A percentile compares a stretch with the other conserved stretches of the same genome.
phyloP scores from a whole-genome alignment of 2,797 vertebrate species.

The Rousettus madagascariensis region DNA sequence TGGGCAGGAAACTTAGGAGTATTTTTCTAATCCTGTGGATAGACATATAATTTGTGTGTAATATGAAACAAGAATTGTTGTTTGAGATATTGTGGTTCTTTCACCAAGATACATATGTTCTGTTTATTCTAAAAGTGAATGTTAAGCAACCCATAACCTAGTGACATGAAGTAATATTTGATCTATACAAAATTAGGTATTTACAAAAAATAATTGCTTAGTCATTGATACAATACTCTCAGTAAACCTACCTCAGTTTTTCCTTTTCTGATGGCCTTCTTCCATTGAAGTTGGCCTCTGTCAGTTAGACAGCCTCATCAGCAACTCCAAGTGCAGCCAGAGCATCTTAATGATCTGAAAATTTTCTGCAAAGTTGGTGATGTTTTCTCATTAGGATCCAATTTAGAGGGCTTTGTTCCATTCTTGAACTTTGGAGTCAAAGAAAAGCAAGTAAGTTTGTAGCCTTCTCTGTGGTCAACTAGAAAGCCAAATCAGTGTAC shows the following conservation, averaged over 20 bases:
- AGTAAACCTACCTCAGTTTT: slow-evolving; percentile 88
- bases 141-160: slow-evolving; percentile 83
- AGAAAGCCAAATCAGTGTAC: slow-evolving; percentile 83
- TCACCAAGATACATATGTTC: slow-evolving; percentile 74
- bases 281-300: slow-evolving; percentile 90
- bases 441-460: slow-evolving; percentile 86
- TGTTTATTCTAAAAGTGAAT: slow-evolving; percentile 85
- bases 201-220: slow-evolving; percentile 86
- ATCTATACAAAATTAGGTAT: slow-evolving; percentile 87
- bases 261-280: slow-evolving; percentile 85
- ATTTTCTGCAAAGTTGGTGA: slow-evolving; percentile 91
- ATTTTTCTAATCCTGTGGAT: neutral
- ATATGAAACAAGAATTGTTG: neutral
- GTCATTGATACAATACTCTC: slow-evolving; percentile 84
- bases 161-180: slow-evolving; percentile 86
- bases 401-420: slow-evolving; percentile 95
- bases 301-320: slow-evolving; percentile 89
- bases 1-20: neutral
- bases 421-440: slow-evolving; percentile 90
- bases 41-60: slow-evolving; percentile 60
- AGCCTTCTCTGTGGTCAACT: slow-evolving; percentile 82
- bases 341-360: slow-evolving; percentile 92
- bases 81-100: slow-evolving; percentile 74
- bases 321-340: slow-evolving; percentile 87
- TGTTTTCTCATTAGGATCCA: slow-evolving; percentile 96